Conservation (phyloP, 2,797 vertebrate species). For the Sparidentex hasta region DNA sequence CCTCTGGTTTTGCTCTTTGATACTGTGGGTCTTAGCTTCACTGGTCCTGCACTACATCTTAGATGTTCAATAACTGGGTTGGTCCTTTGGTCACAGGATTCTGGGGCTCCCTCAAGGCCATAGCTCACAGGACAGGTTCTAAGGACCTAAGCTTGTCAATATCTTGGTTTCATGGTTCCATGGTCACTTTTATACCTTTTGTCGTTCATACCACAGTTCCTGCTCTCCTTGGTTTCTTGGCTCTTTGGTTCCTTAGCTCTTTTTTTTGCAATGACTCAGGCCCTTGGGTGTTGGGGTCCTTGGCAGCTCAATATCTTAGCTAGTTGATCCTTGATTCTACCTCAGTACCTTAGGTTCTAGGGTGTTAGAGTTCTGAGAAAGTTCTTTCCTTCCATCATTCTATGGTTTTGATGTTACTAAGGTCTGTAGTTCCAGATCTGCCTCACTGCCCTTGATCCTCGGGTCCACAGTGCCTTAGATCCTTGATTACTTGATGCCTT, state of each 20-base stretch:
- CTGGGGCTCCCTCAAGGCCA: not conserved
- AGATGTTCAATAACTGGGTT: not conserved
- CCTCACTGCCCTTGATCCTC: not conserved
- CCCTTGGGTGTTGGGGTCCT: not conserved
- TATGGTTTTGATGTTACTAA: not conserved
- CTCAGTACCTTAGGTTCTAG: not conserved
- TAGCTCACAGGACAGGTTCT: not conserved
- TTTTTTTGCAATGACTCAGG: not conserved
- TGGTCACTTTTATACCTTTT: not conserved
- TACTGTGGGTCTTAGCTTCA: not conserved
- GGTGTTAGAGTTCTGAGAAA: not conserved
- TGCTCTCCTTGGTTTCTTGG: not conserved
- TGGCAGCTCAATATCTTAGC: not conserved
- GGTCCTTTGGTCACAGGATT: not conserved
- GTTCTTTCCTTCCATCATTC: not conserved
- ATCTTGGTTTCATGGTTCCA: not conserved
- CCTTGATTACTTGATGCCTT: not conserved
- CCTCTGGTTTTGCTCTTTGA: not conserved
- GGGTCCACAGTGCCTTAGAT: not conserved
- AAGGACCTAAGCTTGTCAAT: not conserved
- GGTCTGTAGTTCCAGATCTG: not conserved
- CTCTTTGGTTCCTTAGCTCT: not conserved
- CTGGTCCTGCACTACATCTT: not conserved
- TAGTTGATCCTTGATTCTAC: not conserved
- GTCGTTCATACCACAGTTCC: not conserved